Evolutionary conservation across 2,888 invertebrate genomes (phyloP).

Genomic region (Nudaria mundana): DNA sequence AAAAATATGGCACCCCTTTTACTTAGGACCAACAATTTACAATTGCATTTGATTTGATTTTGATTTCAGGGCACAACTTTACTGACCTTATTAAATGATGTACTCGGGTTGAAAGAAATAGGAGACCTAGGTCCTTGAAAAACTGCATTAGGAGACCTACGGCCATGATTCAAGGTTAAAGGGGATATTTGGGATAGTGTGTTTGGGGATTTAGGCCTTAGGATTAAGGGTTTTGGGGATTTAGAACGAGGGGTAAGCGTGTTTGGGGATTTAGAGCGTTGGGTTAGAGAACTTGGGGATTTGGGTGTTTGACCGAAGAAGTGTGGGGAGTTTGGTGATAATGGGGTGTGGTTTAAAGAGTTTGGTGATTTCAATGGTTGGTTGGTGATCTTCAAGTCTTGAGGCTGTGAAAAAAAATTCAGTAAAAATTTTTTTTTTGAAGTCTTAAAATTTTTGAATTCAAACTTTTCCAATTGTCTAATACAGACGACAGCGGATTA

Average conservation of each 20-base stretch:
- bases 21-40: too few species aligned
- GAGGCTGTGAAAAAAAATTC: slow-evolving; percentile 2
- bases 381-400: slow-evolving; percentile 5
- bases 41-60: too few species aligned
- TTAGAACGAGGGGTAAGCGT: neutral
- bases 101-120: neutral
- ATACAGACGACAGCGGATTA: too few species aligned
- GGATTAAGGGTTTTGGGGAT: neutral
- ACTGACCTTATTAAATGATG: slow-evolving; percentile 1
- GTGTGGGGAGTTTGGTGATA: slow-evolving; percentile 3
- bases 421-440: too few species aligned
- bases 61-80: too few species aligned
- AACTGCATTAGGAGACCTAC: neutral
- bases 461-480: too few species aligned
- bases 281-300: neutral
- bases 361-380: slow-evolving; percentile 5
- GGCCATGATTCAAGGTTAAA: neutral
- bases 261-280: slow-evolving; percentile 1
- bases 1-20: too few species aligned
- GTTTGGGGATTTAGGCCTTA: neutral
- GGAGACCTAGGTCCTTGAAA: slow-evolving; percentile 1
- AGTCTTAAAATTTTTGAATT: too few species aligned
- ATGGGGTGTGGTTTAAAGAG: neutral
- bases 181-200: neutral
- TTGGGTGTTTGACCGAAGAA: slow-evolving; percentile 1